These are phyloP conservation scores for Microdon myrmicae DNA, from an alignment of 2,888 invertebrate species.

Conservation along the genomic window DNA sequence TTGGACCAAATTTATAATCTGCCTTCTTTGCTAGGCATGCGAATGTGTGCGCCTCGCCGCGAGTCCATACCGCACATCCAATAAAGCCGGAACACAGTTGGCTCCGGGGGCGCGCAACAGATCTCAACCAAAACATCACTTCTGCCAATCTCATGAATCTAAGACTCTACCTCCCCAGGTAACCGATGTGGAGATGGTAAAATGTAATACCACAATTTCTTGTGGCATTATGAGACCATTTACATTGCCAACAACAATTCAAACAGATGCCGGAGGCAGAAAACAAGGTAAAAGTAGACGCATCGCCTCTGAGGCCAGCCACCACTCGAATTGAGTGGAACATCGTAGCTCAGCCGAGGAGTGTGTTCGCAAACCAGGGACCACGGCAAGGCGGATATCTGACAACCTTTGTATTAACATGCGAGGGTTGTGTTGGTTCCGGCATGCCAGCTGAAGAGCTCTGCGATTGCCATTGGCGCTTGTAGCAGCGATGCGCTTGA, in stretches of 20 bases:
- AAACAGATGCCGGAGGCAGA: slow-evolving; percentile 23
- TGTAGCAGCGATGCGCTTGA: no score
- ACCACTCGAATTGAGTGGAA: slow-evolving; percentile 34
- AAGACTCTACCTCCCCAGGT: slow-evolving; percentile 26
- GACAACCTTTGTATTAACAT: slow-evolving; percentile 41
- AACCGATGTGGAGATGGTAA: slow-evolving; percentile 29
- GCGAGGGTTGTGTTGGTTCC: slow-evolving; percentile 38
- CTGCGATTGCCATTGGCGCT: slow-evolving; percentile 43
- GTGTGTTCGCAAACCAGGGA: slow-evolving; percentile 30
- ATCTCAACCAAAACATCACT: slow-evolving; percentile 30
- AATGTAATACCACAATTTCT: slow-evolving; percentile 50
- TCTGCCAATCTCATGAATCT: slow-evolving; percentile 37
- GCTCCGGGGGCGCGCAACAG: slow-evolving; percentile 29
- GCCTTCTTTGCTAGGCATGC: slow-evolving; percentile 28
- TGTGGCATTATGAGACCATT: slow-evolving; percentile 50
- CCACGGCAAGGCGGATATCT: slow-evolving; percentile 6
- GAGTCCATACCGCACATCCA: slow-evolving; percentile 35
- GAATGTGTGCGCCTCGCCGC: slow-evolving; percentile 5
- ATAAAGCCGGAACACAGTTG: neutral
- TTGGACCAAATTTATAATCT: slow-evolving; percentile 49
- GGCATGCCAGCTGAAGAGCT: slow-evolving; percentile 31
- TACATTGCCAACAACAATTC: slow-evolving; percentile 39
- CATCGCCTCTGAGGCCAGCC: slow-evolving; percentile 2
- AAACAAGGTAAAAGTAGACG: neutral
- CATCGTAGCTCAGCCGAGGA: slow-evolving; percentile 30